Base-by-base conservation (phyloP, 2,797 vertebrate genomes). In the Chelmon rostratus region DNA sequence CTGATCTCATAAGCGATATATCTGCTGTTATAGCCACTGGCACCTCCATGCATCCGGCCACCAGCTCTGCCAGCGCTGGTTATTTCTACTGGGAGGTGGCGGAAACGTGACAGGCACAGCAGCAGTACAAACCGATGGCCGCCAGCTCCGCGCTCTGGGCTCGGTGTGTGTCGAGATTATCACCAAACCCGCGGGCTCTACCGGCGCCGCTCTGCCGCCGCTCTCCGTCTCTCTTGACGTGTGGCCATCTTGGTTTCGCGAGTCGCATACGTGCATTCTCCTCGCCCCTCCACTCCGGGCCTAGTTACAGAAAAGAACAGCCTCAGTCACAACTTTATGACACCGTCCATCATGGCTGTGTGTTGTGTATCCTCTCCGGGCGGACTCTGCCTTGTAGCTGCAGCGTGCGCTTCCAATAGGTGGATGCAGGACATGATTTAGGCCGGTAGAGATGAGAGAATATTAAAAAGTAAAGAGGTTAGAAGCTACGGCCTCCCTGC, bases 1-100 rank as follows among this genome's bases (percentile, higher is more conserved):
- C 92, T 94, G 93, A 94, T 95, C 91, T 95, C 90, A 95, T 95
- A 95, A 95, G 90, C 92, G 92, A 94, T 94, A 94, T 95, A 95
- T 93, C 92, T 92, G 90, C 93, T 91, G 90, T 94, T 94, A 94
- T 92, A 88, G 90, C 91, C 92, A 87, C 88, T 94, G 92, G 91
- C 92, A 94, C 90, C 88, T 93, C 86, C 85, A 91, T 85, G 90
- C 94, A 93, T 94, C 91, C 76, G 88, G 90, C 92, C 92, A 92
- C 90, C 90, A 90, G 92, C 86, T 93, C 90, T 93, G 91, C 93
- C 92, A 94, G 76, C 70, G 59, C 86, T 92, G 86, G 88, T 95
- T 94, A 95, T 94, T 95, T 94, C 93, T 94, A 86, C 90, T 86
- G 89, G 91, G 90, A 93, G 86, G 89, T 76, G 87, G 85, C 67